These are phyloP conservation scores for Epinephelus coioides DNA, from an alignment of 2,797 vertebrate genomes.

Conservation along the genomic window DNA sequence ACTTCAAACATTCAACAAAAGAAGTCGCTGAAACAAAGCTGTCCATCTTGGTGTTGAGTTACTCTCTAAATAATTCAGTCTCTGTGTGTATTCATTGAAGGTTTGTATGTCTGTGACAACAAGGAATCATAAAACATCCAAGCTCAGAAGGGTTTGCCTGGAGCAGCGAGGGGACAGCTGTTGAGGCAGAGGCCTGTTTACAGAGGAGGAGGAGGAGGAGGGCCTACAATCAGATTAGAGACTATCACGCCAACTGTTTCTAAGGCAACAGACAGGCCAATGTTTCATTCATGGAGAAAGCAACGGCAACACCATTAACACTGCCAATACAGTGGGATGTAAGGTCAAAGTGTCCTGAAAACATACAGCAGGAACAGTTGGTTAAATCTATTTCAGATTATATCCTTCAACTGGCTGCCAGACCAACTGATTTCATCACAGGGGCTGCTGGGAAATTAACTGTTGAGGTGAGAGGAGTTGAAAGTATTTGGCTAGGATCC, in stretches of 20 bases:
- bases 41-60: not conserved
- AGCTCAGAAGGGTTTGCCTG: not conserved
- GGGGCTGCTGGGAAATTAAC: not conserved
- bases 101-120: not conserved
- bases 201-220: conserved; percentile 10
- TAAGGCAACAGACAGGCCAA: conserved; percentile 38
- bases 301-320: not conserved
- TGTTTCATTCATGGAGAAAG: conserved; percentile 14
- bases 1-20: conserved; percentile 3
- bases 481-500: not conserved
- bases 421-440: too few species aligned
- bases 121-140: not conserved
- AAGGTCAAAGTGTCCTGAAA: not conserved
- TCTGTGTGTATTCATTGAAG: too few species aligned
- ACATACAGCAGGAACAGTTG: not conserved
- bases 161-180: conserved; percentile 12
- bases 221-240: conserved; percentile 44
- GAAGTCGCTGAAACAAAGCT: conserved; percentile 1
- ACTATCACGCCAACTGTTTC: conserved; percentile 20
- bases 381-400: not conserved
- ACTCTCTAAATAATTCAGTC: conserved; percentile 23
- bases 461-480: not conserved
- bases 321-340: not conserved
- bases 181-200: conserved; percentile 34
- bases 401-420: not conserved